Percentiles rank a stretch among this genome's conserved stretches.
Evolutionary conservation across 1,140 invertebrate genomes (phyloP).

Genomic region (Brachionus plicatilis): DNA sequence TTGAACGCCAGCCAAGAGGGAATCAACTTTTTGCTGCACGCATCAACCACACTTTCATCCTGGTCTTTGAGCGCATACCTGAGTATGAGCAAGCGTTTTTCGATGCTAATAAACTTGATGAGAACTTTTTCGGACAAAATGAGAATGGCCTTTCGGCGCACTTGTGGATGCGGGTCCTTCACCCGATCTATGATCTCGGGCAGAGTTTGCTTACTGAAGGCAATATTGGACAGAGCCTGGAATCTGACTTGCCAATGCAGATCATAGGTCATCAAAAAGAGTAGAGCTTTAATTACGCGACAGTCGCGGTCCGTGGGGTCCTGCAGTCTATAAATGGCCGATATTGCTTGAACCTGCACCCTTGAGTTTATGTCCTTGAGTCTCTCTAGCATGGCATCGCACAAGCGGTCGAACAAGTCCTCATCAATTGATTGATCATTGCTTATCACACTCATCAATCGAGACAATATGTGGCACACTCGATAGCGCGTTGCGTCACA

Average conservation of each 20-base stretch:
- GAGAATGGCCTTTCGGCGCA: slow-evolving; percentile 61
- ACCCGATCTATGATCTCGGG: slow-evolving; percentile 65
- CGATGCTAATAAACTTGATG: slow-evolving; percentile 65
- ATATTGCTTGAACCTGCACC: slow-evolving; percentile 70
- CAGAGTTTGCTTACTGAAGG: slow-evolving; percentile 63
- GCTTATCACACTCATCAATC: slow-evolving; percentile 67
- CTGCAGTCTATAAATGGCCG: slow-evolving; percentile 72
- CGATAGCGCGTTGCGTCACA: slow-evolving; percentile 65
- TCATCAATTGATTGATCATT: slow-evolving; percentile 72
- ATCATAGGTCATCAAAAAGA: slow-evolving; percentile 71
- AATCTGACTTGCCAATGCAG: slow-evolving; percentile 67
- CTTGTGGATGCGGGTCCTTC: slow-evolving; percentile 68
- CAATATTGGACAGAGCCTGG: slow-evolving; percentile 64
- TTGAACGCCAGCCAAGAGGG: slow-evolving; percentile 30
- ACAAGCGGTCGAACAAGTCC: slow-evolving; percentile 67
- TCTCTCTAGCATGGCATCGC: slow-evolving; percentile 65
- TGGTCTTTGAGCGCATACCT: slow-evolving; percentile 65
- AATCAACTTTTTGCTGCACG: not conserved
- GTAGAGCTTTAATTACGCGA: slow-evolving; percentile 70
- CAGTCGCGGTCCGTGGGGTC: slow-evolving; percentile 70
- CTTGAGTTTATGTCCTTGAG: slow-evolving; percentile 66
- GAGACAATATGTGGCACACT: slow-evolving; percentile 69
- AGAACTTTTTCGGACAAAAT: slow-evolving; percentile 66
- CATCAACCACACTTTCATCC: not conserved
- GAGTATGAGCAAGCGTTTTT: slow-evolving; percentile 63